Conservation (phyloP, 2,113 vertebrate species). For the Gallinago paraguaiae region DNA sequence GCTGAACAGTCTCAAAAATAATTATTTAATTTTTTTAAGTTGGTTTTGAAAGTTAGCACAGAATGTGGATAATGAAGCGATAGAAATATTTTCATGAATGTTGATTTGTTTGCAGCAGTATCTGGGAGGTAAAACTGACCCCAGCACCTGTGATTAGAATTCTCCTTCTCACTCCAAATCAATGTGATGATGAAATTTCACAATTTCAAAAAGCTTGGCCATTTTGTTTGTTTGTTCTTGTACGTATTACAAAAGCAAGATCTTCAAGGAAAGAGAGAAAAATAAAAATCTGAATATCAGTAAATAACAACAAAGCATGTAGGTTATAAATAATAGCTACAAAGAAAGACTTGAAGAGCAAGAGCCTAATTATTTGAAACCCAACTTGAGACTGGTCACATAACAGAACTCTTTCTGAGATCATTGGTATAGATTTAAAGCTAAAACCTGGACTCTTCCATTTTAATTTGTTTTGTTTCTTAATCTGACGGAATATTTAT, state of each 20-base stretch:
- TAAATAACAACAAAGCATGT: neutral
- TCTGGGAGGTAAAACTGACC: neutral
- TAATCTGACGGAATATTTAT: neutral
- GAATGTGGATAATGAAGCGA: neutral
- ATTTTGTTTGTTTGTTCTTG: neutral
- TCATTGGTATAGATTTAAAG: neutral
- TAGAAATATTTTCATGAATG: neutral
- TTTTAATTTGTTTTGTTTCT: neutral
- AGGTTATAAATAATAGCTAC: neutral
- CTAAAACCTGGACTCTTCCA: neutral
- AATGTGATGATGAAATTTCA: neutral
- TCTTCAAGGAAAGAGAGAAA: neutral
- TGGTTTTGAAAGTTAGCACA: neutral
- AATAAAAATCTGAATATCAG: neutral
- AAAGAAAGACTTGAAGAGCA: neutral
- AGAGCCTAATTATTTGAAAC: neutral
- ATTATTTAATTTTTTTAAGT: neutral
- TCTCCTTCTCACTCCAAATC: neutral
- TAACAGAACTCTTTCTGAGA: neutral
- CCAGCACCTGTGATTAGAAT: neutral
- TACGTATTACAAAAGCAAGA: neutral
- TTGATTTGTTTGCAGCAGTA: neutral
- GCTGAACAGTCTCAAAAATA: neutral
- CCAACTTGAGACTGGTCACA: neutral
- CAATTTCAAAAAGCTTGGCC: neutral